A percentile compares a stretch with the other conserved stretches of the same genome.
Conservation (phyloP, 1,140 invertebrate species). For the Apis florea region DNA sequence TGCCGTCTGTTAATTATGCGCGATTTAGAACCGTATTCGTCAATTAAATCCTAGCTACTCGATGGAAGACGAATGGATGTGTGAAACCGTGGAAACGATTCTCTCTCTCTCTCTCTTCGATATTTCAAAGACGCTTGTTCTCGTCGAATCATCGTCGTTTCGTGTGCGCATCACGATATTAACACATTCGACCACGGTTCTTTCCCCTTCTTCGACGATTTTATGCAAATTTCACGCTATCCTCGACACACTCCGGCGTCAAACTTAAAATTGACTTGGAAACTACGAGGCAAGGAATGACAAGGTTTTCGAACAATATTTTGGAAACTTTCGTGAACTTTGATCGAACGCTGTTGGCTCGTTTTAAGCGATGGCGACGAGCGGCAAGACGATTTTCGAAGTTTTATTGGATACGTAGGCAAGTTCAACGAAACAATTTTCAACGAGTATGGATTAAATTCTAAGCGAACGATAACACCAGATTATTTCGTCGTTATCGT, state of each 20-base stretch:
- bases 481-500: background rate
- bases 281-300: slow-evolving; percentile 28
- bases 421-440: slow-evolving; percentile 15
- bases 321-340: slow-evolving; percentile 31
- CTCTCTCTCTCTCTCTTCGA: no score
- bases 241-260: background rate
- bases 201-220: background rate
- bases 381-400: slow-evolving; percentile 7
- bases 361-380: slow-evolving; percentile 16
- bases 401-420: slow-evolving; percentile 10
- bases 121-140: no score
- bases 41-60: no score
- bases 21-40: background rate
- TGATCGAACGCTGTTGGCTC: slow-evolving; percentile 27
- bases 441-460: background rate
- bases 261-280: slow-evolving; percentile 48
- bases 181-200: background rate
- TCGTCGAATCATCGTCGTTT: background rate
- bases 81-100: no score
- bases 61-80: no score
- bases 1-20: background rate
- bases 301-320: slow-evolving; percentile 33
- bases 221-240: slow-evolving; percentile 29
- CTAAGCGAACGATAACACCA: no score
- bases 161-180: background rate